These are phyloP conservation scores for Pelodytes ibericus DNA, from an alignment of 2,797 vertebrate genomes.

Conservation along the genomic window DNA sequence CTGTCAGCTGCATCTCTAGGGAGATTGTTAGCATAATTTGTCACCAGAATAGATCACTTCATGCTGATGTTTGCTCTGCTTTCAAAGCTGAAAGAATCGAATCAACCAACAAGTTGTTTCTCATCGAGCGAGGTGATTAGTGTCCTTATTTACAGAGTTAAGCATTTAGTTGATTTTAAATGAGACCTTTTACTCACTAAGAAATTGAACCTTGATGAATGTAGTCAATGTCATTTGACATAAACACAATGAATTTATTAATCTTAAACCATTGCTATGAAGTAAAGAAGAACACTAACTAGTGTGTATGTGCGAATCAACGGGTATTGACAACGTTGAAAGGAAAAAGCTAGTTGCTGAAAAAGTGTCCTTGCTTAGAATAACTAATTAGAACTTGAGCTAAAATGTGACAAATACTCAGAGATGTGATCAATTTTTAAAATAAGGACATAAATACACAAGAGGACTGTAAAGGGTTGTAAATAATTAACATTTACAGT, in stretches of 20 bases:
- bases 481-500: too few species aligned
- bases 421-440: too few species aligned
- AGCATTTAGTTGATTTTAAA: conserved; percentile 45
- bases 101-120: conserved; percentile 47
- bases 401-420: background rate
- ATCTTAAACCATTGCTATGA: conserved; percentile 18
- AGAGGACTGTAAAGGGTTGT: too few species aligned
- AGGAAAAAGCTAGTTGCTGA: background rate
- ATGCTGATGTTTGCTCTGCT: conserved; percentile 53
- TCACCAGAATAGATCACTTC: conserved; percentile 46
- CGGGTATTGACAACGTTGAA: conserved; percentile 5
- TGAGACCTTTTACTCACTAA: conserved; percentile 24
- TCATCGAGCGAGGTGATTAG: conserved; percentile 49
- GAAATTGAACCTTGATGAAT: conserved; percentile 53
- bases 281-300: background rate
- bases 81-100: conserved; percentile 58
- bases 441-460: too few species aligned
- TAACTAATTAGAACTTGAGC: background rate
- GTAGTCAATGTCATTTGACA: conserved; percentile 24
- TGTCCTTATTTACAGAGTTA: conserved; percentile 50
- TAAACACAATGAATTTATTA: conserved; percentile 44
- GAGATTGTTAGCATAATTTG: conserved; percentile 47
- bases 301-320: background rate
- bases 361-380: background rate
- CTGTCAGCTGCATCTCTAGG: conserved; percentile 57